Conservation (phyloP, 2,113 vertebrate species). For the Pristiophorus japonicus region DNA sequence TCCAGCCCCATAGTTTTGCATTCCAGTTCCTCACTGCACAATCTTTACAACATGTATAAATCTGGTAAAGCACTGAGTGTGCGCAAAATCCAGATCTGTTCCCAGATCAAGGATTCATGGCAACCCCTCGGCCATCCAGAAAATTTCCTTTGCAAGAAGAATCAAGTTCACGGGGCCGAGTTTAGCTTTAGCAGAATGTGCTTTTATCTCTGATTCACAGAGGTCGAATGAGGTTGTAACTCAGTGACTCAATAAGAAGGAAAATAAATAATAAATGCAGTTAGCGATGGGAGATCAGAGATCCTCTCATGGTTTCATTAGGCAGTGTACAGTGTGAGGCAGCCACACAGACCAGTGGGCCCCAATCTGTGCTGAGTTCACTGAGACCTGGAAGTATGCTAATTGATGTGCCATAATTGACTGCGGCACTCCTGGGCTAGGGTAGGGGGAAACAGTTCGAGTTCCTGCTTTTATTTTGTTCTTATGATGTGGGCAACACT, state of each 20-base stretch:
- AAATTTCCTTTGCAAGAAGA: neutral
- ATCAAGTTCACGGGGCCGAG: neutral
- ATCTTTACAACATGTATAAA: neutral
- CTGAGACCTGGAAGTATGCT: neutral
- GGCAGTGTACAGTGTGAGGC: no score
- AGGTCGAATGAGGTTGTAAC: neutral
- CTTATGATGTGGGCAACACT: neutral
- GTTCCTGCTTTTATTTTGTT: no score
- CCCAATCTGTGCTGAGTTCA: neutral
- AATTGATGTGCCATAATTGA: neutral
- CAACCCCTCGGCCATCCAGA: neutral
- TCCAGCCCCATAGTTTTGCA: conserved; percentile 12
- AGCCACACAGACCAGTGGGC: neutral
- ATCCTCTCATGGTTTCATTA: no score
- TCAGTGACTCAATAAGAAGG: neutral
- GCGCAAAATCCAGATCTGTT: neutral
- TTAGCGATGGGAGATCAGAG: no score
- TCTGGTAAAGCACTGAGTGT: neutral
- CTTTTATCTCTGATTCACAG: neutral
- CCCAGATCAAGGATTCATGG: neutral
- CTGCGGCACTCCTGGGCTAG: neutral
- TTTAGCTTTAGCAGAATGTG: no score
- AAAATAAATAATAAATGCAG: no score
- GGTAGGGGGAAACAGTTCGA: neutral
- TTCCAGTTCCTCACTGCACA: neutral